These are phyloP conservation scores for Chelidonichthys spinosus DNA, from an alignment of 2,797 vertebrate species.

Conservation along the genomic window DNA sequence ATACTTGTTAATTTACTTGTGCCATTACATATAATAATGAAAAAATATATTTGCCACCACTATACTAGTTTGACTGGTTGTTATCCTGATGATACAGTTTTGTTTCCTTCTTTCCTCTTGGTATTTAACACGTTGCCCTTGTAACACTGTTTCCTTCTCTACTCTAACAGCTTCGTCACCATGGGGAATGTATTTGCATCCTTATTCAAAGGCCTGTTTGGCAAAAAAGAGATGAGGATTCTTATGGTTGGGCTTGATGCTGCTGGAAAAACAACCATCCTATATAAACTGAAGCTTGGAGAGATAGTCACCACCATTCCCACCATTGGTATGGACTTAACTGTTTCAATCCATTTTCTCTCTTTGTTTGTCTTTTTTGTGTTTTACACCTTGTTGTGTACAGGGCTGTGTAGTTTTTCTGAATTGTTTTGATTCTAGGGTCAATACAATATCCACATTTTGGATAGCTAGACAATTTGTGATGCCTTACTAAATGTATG, in stretches of 20 bases:
- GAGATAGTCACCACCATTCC: slow-evolving; percentile 92
- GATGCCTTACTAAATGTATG: too few relatives aligned
- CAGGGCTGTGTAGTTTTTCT: neutral
- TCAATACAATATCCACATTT: neutral
- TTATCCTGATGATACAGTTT: neutral
- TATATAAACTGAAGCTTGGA: slow-evolving; percentile 91
- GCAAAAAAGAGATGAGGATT: slow-evolving; percentile 93
- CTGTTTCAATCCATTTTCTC: neutral
- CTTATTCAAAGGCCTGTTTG: slow-evolving; percentile 88
- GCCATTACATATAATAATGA: too few relatives aligned
- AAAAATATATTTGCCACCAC: neutral
- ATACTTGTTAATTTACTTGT: neutral
- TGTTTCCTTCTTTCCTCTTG: neutral
- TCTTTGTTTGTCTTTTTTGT: neutral
- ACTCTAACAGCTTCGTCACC: slow-evolving; percentile 70
- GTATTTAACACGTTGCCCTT: neutral
- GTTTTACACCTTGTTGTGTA: neutral
- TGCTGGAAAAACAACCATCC: slow-evolving; percentile 91
- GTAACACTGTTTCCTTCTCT: slow-evolving; percentile 16
- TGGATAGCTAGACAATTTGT: too few relatives aligned
- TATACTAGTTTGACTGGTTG: too few relatives aligned
- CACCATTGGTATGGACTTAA: slow-evolving; percentile 84
- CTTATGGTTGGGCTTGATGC: slow-evolving; percentile 93
- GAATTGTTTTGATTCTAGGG: too few relatives aligned
- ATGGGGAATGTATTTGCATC: slow-evolving; percentile 89